Conservation (phyloP, 2,797 vertebrate species). For the Onychomys leucogaster region DNA sequence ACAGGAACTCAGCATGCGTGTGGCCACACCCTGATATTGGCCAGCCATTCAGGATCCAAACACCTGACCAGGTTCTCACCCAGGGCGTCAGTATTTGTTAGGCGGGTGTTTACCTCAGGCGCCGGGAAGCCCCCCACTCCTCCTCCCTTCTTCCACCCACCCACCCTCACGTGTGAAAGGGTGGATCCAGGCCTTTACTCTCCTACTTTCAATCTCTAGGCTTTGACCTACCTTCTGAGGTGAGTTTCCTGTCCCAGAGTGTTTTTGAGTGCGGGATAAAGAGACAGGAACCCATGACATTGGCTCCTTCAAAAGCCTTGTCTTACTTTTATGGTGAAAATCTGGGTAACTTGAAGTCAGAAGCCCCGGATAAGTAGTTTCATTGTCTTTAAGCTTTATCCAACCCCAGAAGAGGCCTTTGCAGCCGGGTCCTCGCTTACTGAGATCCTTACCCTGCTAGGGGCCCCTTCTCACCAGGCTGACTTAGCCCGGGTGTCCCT, state of each 20-base stretch:
- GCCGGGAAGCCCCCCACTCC: background rate
- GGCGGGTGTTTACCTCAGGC: background rate
- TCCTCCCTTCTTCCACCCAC: background rate
- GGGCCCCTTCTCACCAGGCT: background rate
- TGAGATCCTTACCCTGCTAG: background rate
- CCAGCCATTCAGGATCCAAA: background rate
- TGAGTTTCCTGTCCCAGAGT: background rate
- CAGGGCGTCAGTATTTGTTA: slow-evolving; percentile 32
- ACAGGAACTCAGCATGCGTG: background rate
- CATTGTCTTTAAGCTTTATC: background rate
- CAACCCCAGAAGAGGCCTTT: too few species aligned
- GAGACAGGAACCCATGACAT: background rate
- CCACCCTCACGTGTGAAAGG: background rate
- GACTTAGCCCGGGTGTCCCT: background rate
- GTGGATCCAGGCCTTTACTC: background rate
- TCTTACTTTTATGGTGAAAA: slow-evolving; percentile 8
- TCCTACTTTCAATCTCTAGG: background rate
- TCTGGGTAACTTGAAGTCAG: background rate
- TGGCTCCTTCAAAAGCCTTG: slow-evolving; percentile 33
- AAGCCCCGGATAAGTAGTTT: background rate
- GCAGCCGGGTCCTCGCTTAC: background rate
- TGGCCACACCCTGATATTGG: background rate
- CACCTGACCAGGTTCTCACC: background rate
- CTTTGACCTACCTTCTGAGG: background rate
- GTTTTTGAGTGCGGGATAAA: background rate